Percentiles rank a stretch among this genome's conserved stretches.
Conservation (phyloP, 2,797 vertebrate species). For the Poeciliopsis infans region DNA sequence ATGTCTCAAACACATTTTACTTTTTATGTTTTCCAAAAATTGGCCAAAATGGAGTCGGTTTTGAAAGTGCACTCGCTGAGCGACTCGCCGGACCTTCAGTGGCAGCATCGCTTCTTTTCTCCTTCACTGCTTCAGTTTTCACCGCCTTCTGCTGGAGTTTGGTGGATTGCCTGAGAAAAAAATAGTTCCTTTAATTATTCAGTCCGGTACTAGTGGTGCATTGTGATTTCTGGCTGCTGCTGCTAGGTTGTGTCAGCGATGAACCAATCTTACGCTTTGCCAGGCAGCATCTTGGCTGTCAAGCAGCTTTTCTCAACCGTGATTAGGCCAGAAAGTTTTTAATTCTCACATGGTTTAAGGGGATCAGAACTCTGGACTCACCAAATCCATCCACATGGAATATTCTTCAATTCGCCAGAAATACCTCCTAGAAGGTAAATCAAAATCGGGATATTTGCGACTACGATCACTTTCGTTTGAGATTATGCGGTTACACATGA, state of each 20-base stretch:
- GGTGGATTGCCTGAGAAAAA: background rate
- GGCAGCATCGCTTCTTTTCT: background rate
- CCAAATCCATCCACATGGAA: background rate
- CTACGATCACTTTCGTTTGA: constrained; percentile 14
- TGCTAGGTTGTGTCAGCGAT: constrained; percentile 28
- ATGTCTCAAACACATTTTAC: background rate
- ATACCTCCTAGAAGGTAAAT: constrained; percentile 36
- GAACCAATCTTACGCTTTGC: constrained; percentile 38
- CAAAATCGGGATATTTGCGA: constrained; percentile 22
- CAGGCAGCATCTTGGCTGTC: constrained; percentile 27
- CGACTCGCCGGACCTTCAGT: background rate
- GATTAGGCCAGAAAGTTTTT: constrained; percentile 14
- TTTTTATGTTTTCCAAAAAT: background rate
- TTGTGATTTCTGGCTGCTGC: constrained; percentile 36
- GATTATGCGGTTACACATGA: too few species aligned
- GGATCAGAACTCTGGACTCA: background rate
- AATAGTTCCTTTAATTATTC: constrained; percentile 43
- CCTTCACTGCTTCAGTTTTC: background rate
- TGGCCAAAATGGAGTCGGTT: background rate
- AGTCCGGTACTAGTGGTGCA: constrained; percentile 42
- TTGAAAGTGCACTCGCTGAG: background rate
- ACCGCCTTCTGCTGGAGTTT: background rate
- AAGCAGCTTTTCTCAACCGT: constrained; percentile 20
- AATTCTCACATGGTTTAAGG: constrained; percentile 13
- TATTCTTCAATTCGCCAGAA: background rate